Percentiles rank a stretch among this genome's conserved stretches.
Conservation (phyloP, 2,113 vertebrate species). For the Seriola aureovittata region DNA sequence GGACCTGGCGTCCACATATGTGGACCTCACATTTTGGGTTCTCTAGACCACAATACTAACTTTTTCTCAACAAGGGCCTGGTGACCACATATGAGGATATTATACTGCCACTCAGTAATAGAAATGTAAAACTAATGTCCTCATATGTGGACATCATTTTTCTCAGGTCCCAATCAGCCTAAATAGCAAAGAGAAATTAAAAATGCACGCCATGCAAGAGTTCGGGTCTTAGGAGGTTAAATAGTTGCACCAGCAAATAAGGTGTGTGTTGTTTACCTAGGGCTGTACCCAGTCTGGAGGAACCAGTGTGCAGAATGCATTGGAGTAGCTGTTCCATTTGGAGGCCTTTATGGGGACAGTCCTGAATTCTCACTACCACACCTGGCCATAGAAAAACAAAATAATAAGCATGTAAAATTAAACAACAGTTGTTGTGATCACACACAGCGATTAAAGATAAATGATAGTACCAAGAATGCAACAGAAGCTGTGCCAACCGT, state of each 20-base stretch:
- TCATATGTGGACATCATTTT: no score
- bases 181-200: no score
- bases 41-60: no score
- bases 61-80: no score
- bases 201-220: no score
- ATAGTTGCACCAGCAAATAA: neutral
- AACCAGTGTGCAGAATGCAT: conserved; percentile 26
- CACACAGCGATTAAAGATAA: neutral
- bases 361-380: conserved; percentile 41
- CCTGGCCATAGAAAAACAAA: conserved; percentile 22
- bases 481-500: conserved; percentile 19
- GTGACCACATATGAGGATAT: no score
- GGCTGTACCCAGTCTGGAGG: conserved; percentile 43
- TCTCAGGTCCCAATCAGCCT: no score
- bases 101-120: no score
- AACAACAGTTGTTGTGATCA: neutral
- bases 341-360: conserved; percentile 49
- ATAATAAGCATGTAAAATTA: neutral
- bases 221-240: no score
- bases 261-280: conserved; percentile 34
- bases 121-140: no score
- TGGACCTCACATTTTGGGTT: no score
- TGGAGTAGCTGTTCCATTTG: conserved; percentile 61
- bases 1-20: no score
- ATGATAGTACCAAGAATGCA: conserved; percentile 54